Conservation (phyloP, 2,797 vertebrate genomes). For the Smutsia gigantea region DNA sequence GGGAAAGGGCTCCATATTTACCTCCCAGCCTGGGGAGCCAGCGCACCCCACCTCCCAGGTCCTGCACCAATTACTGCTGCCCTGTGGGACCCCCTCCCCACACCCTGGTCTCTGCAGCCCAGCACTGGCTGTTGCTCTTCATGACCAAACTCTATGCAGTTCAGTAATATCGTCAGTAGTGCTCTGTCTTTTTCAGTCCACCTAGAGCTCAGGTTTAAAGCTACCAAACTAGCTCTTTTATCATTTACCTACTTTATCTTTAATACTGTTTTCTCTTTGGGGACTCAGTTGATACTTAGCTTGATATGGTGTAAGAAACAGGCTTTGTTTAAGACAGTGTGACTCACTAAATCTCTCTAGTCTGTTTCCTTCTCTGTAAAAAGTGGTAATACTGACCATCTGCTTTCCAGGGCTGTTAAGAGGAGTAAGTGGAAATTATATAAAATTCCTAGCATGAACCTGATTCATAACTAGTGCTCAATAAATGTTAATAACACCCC, state of each 20-base stretch:
- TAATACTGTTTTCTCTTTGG: not conserved
- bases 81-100: not conserved
- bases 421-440: not conserved
- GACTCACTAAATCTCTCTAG: not conserved
- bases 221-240: not conserved
- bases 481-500: not conserved
- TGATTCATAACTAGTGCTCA: not conserved
- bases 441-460: not conserved
- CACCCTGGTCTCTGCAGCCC: not conserved
- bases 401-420: not conserved
- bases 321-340: not conserved
- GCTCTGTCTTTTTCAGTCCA: not conserved
- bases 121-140: not conserved
- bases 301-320: not conserved
- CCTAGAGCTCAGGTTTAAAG: not conserved
- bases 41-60: not conserved
- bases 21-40: not conserved
- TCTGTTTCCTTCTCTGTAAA: not conserved
- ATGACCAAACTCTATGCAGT: not conserved
- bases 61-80: rapidly evolving
- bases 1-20: not conserved
- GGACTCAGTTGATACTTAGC: not conserved
- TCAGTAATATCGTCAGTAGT: not conserved
- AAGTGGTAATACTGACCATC: not conserved
- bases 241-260: not conserved